Base-by-base conservation (phyloP, 2,113 vertebrate genomes). In the Colaptes auratus region DNA sequence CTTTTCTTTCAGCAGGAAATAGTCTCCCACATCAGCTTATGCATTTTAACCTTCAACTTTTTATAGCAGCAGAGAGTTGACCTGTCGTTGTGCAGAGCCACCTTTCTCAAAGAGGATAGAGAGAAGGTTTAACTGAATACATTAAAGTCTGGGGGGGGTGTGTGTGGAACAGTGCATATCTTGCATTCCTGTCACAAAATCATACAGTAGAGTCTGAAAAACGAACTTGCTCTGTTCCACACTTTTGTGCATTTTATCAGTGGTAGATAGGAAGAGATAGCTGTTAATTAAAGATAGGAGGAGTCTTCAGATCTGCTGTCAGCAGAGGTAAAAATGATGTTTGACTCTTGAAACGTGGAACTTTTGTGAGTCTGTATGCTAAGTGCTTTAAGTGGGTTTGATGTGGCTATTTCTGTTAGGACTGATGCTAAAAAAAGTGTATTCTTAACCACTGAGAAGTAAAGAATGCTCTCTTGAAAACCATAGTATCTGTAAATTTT, bases 11-110 rank as follows among this genome's bases (percentile, higher is more conserved):
- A 86, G 90, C 91, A 93, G 91, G 90, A 95, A 96, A 15, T 96
- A 92, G 91, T 95, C 87, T 96, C 65, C 84, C 58, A 86, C 75
- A 86, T 86, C 73, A 92, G 96, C 81, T 96, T 95, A 91, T 0
- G 19, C 82, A 91, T 96, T 96, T 71, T 95, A 95, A 92, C 89
- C 93, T 95, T 95, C 69, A 95, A 90, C 92, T 96, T 96, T 93
- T 84, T 94, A 95, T 96, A 96, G 91, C 83, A 94, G 64, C 2
- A 2, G 71, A 86, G 92, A 76, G 80, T 72, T 95, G 79, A 93
- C 63, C 77, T 78, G 71, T 69, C 53, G 85, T 86, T 82, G 15
- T 78, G 72, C 33, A 90, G 67, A 80, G 80, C 35, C 39, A 82
- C 73, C n/a, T 93, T 89, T 71, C 66, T 76, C 78, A 95, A 95